Conservation (phyloP, 2,113 vertebrate genomes). For the Mungos mungo region DNA sequence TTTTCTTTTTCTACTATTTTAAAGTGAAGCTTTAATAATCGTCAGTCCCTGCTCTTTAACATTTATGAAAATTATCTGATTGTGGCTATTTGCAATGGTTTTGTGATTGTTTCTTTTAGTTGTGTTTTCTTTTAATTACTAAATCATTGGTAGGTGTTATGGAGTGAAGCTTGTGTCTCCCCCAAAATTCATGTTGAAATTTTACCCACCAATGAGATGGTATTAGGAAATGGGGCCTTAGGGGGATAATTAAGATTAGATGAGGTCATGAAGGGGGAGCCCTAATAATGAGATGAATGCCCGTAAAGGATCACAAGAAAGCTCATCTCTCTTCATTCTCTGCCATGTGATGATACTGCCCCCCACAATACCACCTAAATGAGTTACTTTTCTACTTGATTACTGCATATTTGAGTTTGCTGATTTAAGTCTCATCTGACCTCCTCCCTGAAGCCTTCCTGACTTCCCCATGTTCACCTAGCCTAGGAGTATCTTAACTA, state of each 20-base stretch:
- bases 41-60: neutral
- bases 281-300: neutral
- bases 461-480: neutral
- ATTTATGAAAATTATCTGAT: neutral
- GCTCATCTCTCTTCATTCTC: neutral
- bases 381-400: neutral
- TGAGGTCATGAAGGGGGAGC: neutral
- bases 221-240: neutral
- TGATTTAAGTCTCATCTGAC: neutral
- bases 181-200: neutral
- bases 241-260: neutral
- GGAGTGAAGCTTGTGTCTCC: neutral
- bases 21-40: neutral
- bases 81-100: neutral
- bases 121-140: neutral
- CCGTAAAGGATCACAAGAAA: neutral
- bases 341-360: neutral
- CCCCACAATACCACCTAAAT: accelerated
- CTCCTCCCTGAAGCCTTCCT: neutral
- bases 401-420: neutral
- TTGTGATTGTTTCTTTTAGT: neutral
- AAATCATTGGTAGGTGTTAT: neutral
- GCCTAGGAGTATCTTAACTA: neutral
- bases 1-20: neutral
- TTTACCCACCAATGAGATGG: neutral